Evolutionary conservation across 2,888 invertebrate genomes (phyloP).

Genomic region (Drosophila tanythrix): DNA sequence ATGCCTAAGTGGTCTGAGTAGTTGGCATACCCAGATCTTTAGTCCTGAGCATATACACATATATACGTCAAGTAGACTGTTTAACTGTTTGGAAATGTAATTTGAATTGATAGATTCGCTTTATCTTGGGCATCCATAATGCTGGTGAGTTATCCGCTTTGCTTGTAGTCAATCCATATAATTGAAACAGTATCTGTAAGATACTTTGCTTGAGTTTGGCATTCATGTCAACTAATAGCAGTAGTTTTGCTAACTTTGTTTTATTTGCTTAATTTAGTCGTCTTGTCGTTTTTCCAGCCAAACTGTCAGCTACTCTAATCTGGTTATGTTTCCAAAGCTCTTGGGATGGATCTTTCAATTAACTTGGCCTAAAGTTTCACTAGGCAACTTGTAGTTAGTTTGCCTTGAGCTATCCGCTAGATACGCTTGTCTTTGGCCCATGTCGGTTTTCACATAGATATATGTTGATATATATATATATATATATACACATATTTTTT

Average conservation of each 20-base stretch:
- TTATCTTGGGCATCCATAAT: not conserved
- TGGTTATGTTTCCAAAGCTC: slow-evolving; percentile 22
- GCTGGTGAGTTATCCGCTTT: not conserved
- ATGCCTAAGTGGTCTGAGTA: not conserved
- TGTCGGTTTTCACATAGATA: slow-evolving; percentile 24
- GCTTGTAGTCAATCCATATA: not conserved
- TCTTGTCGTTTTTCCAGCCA: slow-evolving; percentile 1
- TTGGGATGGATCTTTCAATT: slow-evolving; percentile 49
- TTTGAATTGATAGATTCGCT: not conserved
- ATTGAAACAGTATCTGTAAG: not conserved
- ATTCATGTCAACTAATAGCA: not conserved
- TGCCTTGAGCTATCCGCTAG: slow-evolving; percentile 39
- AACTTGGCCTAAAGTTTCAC: slow-evolving; percentile 46
- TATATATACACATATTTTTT: slow-evolving; percentile 26
- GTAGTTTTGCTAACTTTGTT: not conserved
- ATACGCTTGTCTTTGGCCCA: slow-evolving; percentile 42
- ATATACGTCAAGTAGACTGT: not conserved
- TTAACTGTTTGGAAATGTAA: not conserved
- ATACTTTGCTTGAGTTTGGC: not conserved
- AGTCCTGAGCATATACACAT: not conserved
- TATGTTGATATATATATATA: slow-evolving; percentile 1
- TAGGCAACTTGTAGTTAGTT: slow-evolving; percentile 38
- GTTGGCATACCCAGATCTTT: too few species aligned
- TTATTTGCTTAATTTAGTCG: not conserved
- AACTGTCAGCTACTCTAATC: slow-evolving; percentile 26